Percentiles rank a stretch among this genome's conserved stretches.
Conservation (phyloP, 2,888 invertebrate genomes). For the Tetragonisca angustula region DNA sequence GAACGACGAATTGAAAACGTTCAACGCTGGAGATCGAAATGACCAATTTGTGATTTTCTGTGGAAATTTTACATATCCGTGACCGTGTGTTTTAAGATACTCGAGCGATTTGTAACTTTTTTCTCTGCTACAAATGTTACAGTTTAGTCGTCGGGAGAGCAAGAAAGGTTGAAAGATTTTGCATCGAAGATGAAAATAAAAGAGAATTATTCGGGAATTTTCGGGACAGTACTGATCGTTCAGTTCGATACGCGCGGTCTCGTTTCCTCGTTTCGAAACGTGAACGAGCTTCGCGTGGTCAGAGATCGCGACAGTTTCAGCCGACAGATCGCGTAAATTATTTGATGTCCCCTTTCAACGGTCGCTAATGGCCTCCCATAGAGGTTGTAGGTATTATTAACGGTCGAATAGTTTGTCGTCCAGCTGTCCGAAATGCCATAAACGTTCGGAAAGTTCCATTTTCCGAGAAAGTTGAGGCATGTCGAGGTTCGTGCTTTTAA, state of each 20-base stretch:
- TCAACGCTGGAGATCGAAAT: no score
- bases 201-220: background rate
- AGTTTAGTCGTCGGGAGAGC: no score
- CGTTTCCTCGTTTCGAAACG: background rate
- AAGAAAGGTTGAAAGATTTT: no score
- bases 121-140: no score
- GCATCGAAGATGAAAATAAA: background rate
- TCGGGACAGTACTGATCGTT: background rate
- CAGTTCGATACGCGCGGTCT: background rate
- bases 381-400: slow-evolving; percentile 71
- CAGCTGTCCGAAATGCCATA: slow-evolving; percentile 59
- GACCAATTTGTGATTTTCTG: no score
- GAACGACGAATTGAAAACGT: no score
- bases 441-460: slow-evolving; percentile 57
- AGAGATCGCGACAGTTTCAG: slow-evolving; percentile 24
- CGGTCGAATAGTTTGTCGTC: slow-evolving; percentile 68
- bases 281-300: slow-evolving; percentile 3
- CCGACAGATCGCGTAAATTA: slow-evolving; percentile 73
- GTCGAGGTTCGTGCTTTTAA: slow-evolving; percentile 43
- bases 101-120: no score
- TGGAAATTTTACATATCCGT: no score
- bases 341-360: slow-evolving; percentile 73
- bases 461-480: slow-evolving; percentile 26
- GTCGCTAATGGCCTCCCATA: slow-evolving; percentile 73
- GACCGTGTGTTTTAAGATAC: no score